A percentile compares a stretch with the other conserved stretches of the same genome.
Conservation (phyloP, 2,797 vertebrate species). For the Leontopithecus rosalia region DNA sequence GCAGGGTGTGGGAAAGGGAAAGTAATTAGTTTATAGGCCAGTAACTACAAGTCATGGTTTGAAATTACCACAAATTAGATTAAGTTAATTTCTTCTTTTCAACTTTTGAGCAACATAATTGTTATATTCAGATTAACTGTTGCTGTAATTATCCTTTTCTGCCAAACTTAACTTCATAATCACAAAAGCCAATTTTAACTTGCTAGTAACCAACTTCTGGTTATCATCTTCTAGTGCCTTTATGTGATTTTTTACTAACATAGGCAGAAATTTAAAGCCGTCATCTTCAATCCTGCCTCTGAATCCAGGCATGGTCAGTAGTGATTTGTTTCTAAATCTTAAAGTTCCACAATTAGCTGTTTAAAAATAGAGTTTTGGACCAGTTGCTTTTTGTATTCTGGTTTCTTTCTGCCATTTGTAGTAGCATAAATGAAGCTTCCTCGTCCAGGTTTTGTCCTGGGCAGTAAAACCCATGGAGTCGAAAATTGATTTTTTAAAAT, state of each 20-base stretch:
- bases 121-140: background rate
- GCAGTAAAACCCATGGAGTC: background rate
- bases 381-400: background rate
- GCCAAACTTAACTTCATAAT: background rate
- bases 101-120: background rate
- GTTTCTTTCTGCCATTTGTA: background rate
- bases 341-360: background rate
- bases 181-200: background rate
- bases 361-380: background rate
- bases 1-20: background rate
- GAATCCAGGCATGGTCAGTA: background rate
- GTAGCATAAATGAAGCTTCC: background rate
- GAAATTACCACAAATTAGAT: background rate
- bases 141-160: background rate
- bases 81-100: background rate
- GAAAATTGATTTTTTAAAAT: background rate
- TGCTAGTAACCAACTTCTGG: background rate
- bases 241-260: background rate
- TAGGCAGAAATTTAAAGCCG: background rate
- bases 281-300: background rate
- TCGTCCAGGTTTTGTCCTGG: background rate
- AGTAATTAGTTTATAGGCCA: background rate
- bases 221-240: background rate
- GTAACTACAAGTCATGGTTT: slow-evolving; percentile 15
- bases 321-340: background rate